A percentile compares a stretch with the other conserved stretches of the same genome.
These are phyloP conservation scores for Lophius americanus DNA, from an alignment of 2,797 vertebrate species.

Conservation along the genomic window DNA sequence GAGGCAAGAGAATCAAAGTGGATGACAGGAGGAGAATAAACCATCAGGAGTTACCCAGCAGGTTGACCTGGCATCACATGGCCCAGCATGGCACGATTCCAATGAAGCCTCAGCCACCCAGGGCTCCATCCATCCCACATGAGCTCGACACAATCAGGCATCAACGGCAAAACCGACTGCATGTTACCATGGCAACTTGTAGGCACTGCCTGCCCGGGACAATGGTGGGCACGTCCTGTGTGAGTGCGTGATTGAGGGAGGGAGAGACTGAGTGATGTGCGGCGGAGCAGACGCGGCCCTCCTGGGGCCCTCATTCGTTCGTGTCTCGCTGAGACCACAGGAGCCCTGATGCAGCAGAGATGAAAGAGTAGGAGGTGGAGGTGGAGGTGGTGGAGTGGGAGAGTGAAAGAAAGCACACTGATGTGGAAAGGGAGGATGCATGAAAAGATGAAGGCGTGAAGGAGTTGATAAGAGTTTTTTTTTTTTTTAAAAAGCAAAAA, in stretches of 20 bases:
- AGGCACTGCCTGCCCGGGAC: slow-evolving; percentile 88
- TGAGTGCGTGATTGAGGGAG: slow-evolving; percentile 50
- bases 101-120: slow-evolving; percentile 58
- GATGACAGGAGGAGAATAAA: slow-evolving; percentile 24
- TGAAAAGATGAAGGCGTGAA: slow-evolving; percentile 32
- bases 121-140: slow-evolving; percentile 71
- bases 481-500: slow-evolving; percentile 8
- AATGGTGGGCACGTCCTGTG: slow-evolving; percentile 87
- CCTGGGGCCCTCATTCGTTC: slow-evolving; percentile 80
- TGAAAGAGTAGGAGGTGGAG: slow-evolving; percentile 43
- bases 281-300: slow-evolving; percentile 71
- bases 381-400: slow-evolving; percentile 29
- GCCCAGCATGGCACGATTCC: slow-evolving; percentile 37
- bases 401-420: slow-evolving; percentile 57
- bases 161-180: slow-evolving; percentile 80
- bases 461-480: slow-evolving; percentile 27
- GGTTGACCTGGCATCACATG: slow-evolving; percentile 45
- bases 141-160: slow-evolving; percentile 88
- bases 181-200: slow-evolving; percentile 93
- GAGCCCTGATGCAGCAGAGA: slow-evolving; percentile 72
- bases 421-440: slow-evolving; percentile 61
- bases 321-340: slow-evolving; percentile 78
- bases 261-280: slow-evolving; percentile 70
- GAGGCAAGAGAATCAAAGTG: not conserved
- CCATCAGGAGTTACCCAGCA: slow-evolving; percentile 33